A percentile compares a stretch with the other conserved stretches of the same genome.
These are phyloP conservation scores for Polyergus mexicanus DNA, from an alignment of 1,140 invertebrate genomes.

Conservation along the genomic window DNA sequence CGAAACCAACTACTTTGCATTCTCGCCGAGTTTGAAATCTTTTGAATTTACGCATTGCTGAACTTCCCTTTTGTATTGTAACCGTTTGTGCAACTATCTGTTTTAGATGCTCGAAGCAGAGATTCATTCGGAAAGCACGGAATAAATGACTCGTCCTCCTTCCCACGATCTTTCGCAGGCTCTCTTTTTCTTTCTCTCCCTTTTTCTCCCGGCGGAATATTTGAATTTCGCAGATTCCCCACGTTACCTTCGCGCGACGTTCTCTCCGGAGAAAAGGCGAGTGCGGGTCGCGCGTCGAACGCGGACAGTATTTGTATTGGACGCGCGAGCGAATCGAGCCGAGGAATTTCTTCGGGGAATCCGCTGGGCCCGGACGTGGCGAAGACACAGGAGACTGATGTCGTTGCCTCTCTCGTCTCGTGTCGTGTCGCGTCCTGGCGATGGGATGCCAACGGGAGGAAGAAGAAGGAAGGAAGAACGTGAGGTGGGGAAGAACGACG, in stretches of 20 bases:
- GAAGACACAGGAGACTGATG: conserved; percentile 78
- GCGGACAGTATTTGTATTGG: conserved; percentile 79
- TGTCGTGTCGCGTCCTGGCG: conserved; percentile 24
- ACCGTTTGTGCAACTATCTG: conserved; percentile 53
- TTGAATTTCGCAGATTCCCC: conserved; percentile 78
- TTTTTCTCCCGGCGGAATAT: conserved; percentile 69
- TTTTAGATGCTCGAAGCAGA: conserved; percentile 56
- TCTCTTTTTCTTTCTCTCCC: conserved; percentile 18
- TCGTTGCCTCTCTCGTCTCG: conserved; percentile 58
- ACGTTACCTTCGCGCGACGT: conserved; percentile 54
- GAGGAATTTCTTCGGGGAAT: conserved; percentile 80
- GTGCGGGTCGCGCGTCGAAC: conserved; percentile 46
- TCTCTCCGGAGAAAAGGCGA: conserved; percentile 33
- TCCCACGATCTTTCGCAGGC: conserved; percentile 21
- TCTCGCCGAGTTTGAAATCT: conserved; percentile 39
- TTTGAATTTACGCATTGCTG: conserved; percentile 62
- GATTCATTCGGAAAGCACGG: conserved; percentile 54
- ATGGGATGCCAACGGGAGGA: conserved; percentile 49
- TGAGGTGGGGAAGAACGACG: background rate
- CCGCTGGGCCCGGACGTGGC: conserved; percentile 73
- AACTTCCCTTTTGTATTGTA: conserved; percentile 34
- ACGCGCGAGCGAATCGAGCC: conserved; percentile 77
- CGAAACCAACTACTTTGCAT: conserved; percentile 47
- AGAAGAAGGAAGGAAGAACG: conserved; percentile 45
- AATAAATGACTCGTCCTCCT: conserved; percentile 47